Conservation (phyloP, 1,140 invertebrate genomes). For the Zaprionus nigranus region DNA sequence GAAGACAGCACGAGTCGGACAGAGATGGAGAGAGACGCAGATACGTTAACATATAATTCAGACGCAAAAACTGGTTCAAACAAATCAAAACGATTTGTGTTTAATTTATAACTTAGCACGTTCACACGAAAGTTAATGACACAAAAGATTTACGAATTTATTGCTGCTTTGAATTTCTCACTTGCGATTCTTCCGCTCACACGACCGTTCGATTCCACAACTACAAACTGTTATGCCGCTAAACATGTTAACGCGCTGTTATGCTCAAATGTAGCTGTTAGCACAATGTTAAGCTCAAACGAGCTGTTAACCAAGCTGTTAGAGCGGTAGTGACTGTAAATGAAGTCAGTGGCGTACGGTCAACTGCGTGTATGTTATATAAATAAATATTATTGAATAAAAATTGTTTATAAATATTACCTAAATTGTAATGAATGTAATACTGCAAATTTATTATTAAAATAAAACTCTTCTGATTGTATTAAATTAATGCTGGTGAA, state of each 20-base stretch:
- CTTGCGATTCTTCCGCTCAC: constrained; percentile 30
- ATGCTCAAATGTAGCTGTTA: constrained; percentile 13
- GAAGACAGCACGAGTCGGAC: neutral
- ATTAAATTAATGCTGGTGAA: no score
- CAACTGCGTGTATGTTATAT: neutral
- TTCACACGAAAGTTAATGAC: constrained; percentile 31
- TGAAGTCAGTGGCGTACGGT: neutral
- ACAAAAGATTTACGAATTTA: constrained; percentile 23
- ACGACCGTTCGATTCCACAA: constrained; percentile 42
- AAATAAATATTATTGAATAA: neutral
- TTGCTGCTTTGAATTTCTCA: constrained; percentile 18
- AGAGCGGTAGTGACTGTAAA: neutral
- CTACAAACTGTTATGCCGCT: constrained; percentile 33
- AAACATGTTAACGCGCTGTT: constrained; percentile 17
- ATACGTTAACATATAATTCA: constrained; percentile 12
- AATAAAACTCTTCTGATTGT: neutral
- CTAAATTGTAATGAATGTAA: neutral
- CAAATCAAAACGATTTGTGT: constrained; percentile 26
- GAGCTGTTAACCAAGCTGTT: constrained; percentile 9
- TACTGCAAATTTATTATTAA: neutral
- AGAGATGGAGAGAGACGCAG: neutral
- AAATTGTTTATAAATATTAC: neutral
- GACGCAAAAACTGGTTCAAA: constrained; percentile 7
- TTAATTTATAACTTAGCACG: constrained; percentile 53
- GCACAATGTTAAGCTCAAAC: constrained; percentile 7